These are phyloP conservation scores for Drosophila parvula DNA, from an alignment of 1,140 invertebrate species.

Conservation along the genomic window DNA sequence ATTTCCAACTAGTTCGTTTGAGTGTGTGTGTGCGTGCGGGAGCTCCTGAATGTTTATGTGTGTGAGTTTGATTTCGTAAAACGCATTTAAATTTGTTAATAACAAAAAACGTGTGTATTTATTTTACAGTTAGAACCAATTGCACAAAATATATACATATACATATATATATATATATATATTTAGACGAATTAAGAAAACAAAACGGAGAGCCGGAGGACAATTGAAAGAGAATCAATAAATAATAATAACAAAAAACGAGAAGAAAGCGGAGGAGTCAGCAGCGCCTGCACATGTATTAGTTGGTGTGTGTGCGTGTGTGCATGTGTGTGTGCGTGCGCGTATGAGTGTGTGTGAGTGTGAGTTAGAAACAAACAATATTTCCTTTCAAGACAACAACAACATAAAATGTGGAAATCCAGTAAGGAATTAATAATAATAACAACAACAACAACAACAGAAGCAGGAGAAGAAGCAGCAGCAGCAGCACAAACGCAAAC, in stretches of 20 bases:
- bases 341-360: slow-evolving; percentile 14
- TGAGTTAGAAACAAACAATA: slow-evolving; percentile 34
- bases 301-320: slow-evolving; percentile 25
- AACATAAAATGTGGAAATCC: slow-evolving; percentile 57
- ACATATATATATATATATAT: too few relatives aligned
- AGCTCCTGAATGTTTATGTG: slow-evolving; percentile 12
- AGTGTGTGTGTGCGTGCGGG: slow-evolving; percentile 16
- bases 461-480: slow-evolving; percentile 18
- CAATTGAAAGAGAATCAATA: slow-evolving; percentile 50
- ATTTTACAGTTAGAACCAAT: slow-evolving; percentile 52
- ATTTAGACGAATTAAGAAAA: slow-evolving; percentile 39
- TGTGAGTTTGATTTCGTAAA: slow-evolving; percentile 58
- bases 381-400: slow-evolving; percentile 16
- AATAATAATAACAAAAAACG: slow-evolving; percentile 45
- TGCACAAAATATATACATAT: slow-evolving; percentile 52
- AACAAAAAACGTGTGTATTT: slow-evolving; percentile 37
- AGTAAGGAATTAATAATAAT: slow-evolving; percentile 28
- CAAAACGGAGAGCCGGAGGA: slow-evolving; percentile 9
- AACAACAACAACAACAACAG: slow-evolving; percentile 27
- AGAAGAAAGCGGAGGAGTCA: slow-evolving; percentile 14
- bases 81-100: slow-evolving; percentile 68
- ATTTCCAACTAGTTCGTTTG: slow-evolving; percentile 58
- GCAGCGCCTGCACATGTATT: slow-evolving; percentile 35
- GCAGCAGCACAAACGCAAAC: slow-evolving; percentile 25
- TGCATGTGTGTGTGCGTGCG: slow-evolving; percentile 6